Conservation (phyloP, 2,113 vertebrate genomes). For the Oryzias melastigma region DNA sequence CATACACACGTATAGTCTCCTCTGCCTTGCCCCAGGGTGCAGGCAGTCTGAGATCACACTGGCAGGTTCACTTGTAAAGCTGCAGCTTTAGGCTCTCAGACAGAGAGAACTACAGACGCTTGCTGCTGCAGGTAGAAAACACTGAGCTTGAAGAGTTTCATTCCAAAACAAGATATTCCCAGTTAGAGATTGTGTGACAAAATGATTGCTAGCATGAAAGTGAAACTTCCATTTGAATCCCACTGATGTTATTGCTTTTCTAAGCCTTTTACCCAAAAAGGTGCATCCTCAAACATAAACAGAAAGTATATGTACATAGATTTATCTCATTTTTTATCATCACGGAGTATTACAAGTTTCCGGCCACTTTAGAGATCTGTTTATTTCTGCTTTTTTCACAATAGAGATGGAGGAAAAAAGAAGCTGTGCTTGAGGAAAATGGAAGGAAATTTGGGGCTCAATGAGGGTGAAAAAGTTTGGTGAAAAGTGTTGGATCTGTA, state of each 20-base stretch:
- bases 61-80: constrained; percentile 76
- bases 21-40: constrained; percentile 77
- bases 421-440: constrained; percentile 33
- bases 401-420: constrained; percentile 20
- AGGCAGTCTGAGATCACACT: constrained; percentile 75
- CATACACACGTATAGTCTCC: constrained; percentile 64
- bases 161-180: constrained; percentile 52
- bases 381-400: constrained; percentile 12
- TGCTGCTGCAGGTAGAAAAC: constrained; percentile 66
- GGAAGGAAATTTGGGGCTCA: constrained; percentile 52
- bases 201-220: constrained; percentile 61
- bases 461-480: constrained; percentile 63
- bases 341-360: neutral
- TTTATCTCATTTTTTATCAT: neutral
- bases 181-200: constrained; percentile 62
- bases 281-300: constrained; percentile 12
- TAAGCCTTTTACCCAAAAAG: constrained; percentile 14
- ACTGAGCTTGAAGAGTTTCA: constrained; percentile 47
- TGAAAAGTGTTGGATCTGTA: constrained; percentile 69
- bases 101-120: constrained; percentile 63
- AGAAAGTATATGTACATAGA: neutral
- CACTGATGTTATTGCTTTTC: constrained; percentile 38
- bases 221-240: constrained; percentile 41
- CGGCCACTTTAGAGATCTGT: constrained; percentile 7
- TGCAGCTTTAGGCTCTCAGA: constrained; percentile 72